Base-by-base conservation (phyloP, 1,140 invertebrate genomes). In the Drosophila suzukii region DNA sequence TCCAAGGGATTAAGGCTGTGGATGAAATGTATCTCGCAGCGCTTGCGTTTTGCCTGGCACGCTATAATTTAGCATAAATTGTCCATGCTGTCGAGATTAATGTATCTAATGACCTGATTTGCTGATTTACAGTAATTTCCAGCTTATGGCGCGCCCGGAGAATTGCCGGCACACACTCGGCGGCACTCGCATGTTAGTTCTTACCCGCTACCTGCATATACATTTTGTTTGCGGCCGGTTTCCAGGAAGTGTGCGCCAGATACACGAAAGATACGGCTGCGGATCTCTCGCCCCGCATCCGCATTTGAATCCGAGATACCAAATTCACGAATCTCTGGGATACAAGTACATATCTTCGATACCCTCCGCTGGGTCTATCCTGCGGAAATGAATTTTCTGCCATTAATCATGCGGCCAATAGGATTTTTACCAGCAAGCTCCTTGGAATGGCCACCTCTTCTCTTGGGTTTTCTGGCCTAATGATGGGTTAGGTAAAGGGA, bases 101-200 rank as follows among this genome's bases (percentile, higher is more conserved):
- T 89, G 84, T 89, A 89, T 89, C 84, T 89, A 89, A 89, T 89
- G 84, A 89, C 84, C 84, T 89, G 84, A 89, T 89, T 89, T 89
- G 84, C 84, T 84, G 84, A 89, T 89, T 89, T 89, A 89, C 84
- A 84, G 84, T 84, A 89, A 89, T 89, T 89, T 88, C 77, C 81
- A 88, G 77, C 84, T 84, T 71, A 83, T 61, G 79, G 65, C 56
- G 44, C 56, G 68, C 67, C 55, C 67, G 47, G 41, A 71, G 43
- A 72, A 59, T 53, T 38, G 47, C 38, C 34, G 44, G 13, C 57
- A 58, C 60, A 50, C 24, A 65, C 36, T 41, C 49, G 34, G 5
- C 27, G 30, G 55, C 15, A 39, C 57, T 53, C 56, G 66, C 55
- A 77, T 68, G 78, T 10, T 39, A 36, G 58, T 44, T 6, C 24